phyloP scores from a whole-genome alignment of 1,140 invertebrate genomes.

The Lordiphosa mommai region DNA sequence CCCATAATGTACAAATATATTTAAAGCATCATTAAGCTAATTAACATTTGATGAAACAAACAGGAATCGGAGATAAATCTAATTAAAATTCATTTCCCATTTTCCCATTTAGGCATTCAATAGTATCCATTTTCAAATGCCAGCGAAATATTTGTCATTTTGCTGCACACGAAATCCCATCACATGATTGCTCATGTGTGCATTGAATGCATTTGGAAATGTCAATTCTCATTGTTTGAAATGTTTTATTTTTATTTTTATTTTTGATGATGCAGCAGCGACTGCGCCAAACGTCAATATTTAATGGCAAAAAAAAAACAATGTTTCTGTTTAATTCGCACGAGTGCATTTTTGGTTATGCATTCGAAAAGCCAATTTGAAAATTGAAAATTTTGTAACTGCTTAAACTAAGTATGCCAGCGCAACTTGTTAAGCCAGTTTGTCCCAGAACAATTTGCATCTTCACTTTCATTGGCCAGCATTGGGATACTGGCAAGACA shows the following conservation, averaged over 20 bases:
- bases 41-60: too few species aligned
- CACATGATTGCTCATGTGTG: not conserved
- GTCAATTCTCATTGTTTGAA: slow-evolving; percentile 3
- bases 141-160: not conserved
- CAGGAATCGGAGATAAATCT: too few species aligned
- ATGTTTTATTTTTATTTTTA: slow-evolving; percentile 3
- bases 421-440: slow-evolving; percentile 44
- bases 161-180: not conserved
- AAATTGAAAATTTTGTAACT: not conserved
- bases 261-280: not conserved
- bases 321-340: slow-evolving; percentile 39
- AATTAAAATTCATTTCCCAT: too few species aligned
- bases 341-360: slow-evolving; percentile 35
- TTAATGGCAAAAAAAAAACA: slow-evolving; percentile 18
- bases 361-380: slow-evolving; percentile 12
- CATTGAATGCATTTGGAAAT: slow-evolving; percentile 2
- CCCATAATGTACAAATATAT: too few species aligned
- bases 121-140: too few species aligned
- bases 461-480: slow-evolving; percentile 54
- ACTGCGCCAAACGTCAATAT: slow-evolving; percentile 28
- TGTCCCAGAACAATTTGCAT: slow-evolving; percentile 39
- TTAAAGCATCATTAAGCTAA: too few species aligned
- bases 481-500: not conserved
- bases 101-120: too few species aligned
- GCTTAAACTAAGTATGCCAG: not conserved